A percentile compares a stretch with the other conserved stretches of the same genome.
Evolutionary conservation across 1,140 invertebrate species (phyloP).

Genomic region (Rhynchophorus ferrugineus): DNA sequence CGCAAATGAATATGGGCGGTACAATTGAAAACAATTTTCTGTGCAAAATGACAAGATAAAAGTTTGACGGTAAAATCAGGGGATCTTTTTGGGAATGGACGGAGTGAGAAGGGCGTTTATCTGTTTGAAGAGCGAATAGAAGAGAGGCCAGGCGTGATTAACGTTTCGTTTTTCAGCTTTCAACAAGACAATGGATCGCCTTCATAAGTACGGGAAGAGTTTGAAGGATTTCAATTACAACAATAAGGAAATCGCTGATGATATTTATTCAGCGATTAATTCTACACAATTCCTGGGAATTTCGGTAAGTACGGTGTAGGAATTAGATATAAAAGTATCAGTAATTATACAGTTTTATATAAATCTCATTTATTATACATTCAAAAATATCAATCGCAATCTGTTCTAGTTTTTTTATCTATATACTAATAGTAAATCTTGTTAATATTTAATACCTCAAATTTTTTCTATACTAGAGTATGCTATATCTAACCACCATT

Average conservation of each 20-base stretch:
- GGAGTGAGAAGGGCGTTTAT: too few species aligned
- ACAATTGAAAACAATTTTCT: background rate
- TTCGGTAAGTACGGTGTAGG: slow-evolving; percentile 83
- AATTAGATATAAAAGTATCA: too few species aligned
- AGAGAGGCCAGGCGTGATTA: background rate
- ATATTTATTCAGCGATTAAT: slow-evolving; percentile 96
- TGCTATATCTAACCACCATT: too few species aligned
- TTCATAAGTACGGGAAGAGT: slow-evolving; percentile 68
- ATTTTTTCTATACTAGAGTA: too few species aligned
- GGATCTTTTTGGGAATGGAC: too few species aligned
- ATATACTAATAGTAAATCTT: too few species aligned
- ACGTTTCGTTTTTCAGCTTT: slow-evolving; percentile 56
- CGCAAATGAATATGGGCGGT: background rate
- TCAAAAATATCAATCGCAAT: too few species aligned
- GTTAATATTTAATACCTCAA: too few species aligned
- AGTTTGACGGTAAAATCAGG: too few species aligned
- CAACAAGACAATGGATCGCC: slow-evolving; percentile 88
- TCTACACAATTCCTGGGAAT: slow-evolving; percentile 95
- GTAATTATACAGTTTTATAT: too few species aligned
- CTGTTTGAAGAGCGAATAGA: background rate
- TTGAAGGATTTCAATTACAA: slow-evolving; percentile 97
- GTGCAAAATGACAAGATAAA: background rate
- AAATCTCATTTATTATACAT: too few species aligned
- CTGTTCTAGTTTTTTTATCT: too few species aligned
- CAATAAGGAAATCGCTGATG: slow-evolving; percentile 87